Percentiles rank a stretch among this genome's conserved stretches.
Conservation (phyloP, 2,113 vertebrate genomes). For the Pachypanchax playfairii region DNA sequence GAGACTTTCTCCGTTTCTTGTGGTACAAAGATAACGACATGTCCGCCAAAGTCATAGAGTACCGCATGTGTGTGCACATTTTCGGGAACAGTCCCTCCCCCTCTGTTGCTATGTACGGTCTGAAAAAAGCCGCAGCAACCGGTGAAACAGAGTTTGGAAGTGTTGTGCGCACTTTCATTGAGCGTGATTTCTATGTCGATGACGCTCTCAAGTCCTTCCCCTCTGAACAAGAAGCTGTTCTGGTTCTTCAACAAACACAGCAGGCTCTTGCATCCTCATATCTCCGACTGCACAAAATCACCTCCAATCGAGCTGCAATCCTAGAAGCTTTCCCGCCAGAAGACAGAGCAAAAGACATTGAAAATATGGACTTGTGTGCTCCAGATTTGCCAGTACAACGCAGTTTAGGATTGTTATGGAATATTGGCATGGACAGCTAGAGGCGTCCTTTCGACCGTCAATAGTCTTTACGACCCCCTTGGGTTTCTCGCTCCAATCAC, state of each 20-base stretch:
- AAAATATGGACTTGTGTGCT: neutral
- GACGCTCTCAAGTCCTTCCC: neutral
- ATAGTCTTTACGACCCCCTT: neutral
- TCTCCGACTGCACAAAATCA: no score
- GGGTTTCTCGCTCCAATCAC: neutral
- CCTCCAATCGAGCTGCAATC: neutral
- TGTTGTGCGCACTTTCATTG: neutral
- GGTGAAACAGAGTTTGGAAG: neutral
- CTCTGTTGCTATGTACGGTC: neutral
- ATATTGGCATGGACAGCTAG: neutral
- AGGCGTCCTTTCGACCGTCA: neutral
- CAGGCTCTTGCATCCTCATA: neutral
- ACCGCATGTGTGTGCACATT: accelerated
- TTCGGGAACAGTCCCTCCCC: neutral
- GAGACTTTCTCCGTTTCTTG: neutral
- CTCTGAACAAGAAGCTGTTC: neutral
- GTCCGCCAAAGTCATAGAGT: neutral
- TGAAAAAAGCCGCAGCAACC: neutral
- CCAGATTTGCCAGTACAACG: no score
- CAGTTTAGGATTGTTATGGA: no score
- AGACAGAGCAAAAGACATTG: neutral
- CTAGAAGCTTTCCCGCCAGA: neutral
- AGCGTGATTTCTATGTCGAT: neutral
- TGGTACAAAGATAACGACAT: neutral
- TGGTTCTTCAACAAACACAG: neutral